These are phyloP conservation scores for Actinemys pallida DNA, from an alignment of 2,113 vertebrate species.

Conservation along the genomic window DNA sequence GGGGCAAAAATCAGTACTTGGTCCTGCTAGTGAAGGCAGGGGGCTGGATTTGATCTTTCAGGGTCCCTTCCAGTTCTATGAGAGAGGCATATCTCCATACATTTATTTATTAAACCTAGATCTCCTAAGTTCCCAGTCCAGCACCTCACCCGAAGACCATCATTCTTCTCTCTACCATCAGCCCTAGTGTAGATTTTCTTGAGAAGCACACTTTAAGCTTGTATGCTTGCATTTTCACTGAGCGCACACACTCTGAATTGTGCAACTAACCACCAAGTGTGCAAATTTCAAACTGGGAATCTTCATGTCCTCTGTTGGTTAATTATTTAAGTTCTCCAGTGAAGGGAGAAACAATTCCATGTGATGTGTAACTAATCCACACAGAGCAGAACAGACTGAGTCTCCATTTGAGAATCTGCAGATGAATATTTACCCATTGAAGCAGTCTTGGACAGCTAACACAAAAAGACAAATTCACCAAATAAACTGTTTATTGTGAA, in stretches of 20 bases:
- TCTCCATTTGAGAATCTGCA: background rate
- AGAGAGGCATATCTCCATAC: too few species aligned
- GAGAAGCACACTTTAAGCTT: background rate
- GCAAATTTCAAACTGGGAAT: background rate
- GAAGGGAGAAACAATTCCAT: background rate
- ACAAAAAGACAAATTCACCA: background rate
- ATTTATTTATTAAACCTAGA: background rate
- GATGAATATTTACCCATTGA: background rate
- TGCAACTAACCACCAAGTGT: background rate
- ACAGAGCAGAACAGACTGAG: background rate
- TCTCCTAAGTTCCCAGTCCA: rapidly evolving
- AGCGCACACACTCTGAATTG: background rate
- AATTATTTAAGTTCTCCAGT: background rate
- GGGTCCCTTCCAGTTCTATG: too few species aligned
- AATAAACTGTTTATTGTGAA: background rate
- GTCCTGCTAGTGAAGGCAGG: too few species aligned
- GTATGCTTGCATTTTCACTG: background rate
- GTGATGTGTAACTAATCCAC: background rate
- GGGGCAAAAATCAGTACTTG: too few species aligned
- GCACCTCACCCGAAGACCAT: background rate
- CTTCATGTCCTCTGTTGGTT: background rate
- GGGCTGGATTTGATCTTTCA: too few species aligned
- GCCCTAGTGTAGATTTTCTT: background rate
- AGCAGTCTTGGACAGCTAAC: background rate
- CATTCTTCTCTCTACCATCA: too few species aligned